phyloP scores from a whole-genome alignment of 2,113 vertebrate genomes.

The Pampusana beccarii region DNA sequence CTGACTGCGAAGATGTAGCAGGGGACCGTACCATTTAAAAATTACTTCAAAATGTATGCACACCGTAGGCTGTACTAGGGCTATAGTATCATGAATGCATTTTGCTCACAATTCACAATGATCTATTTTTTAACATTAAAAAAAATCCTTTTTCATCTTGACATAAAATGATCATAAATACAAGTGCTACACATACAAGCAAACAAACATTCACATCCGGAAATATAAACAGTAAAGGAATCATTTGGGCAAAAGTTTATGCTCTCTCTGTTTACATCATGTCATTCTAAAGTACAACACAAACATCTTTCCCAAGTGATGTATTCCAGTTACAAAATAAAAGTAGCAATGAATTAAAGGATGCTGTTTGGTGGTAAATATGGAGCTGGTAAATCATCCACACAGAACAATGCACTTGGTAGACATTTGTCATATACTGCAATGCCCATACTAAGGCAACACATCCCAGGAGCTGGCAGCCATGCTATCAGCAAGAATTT shows the following conservation, averaged over 20 bases:
- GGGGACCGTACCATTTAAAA: neutral
- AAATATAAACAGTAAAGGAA: neutral
- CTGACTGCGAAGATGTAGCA: neutral
- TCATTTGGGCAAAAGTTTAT: neutral
- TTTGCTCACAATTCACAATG: neutral
- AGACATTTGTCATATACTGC: slow-evolving; percentile 44
- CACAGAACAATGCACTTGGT: neutral
- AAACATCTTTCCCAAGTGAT: neutral
- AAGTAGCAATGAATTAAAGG: neutral
- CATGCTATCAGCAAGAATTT: slow-evolving; percentile 75
- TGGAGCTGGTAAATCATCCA: neutral
- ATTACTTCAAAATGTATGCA: neutral
- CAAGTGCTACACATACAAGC: neutral
- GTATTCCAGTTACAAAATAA: neutral
- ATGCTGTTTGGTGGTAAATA: neutral
- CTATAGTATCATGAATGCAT: neutral
- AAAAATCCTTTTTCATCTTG: neutral
- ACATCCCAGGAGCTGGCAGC: slow-evolving; percentile 66
- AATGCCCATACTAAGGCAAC: slow-evolving; percentile 79
- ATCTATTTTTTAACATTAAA: neutral
- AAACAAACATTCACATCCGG: neutral
- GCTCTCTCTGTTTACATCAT: neutral
- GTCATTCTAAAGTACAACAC: neutral
- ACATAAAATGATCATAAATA: neutral
- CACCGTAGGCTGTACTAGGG: neutral